These are phyloP conservation scores for Apostichopus japonicus DNA, from an alignment of 35 echinoderm and acorn worm species.

Conservation along the genomic window DNA sequence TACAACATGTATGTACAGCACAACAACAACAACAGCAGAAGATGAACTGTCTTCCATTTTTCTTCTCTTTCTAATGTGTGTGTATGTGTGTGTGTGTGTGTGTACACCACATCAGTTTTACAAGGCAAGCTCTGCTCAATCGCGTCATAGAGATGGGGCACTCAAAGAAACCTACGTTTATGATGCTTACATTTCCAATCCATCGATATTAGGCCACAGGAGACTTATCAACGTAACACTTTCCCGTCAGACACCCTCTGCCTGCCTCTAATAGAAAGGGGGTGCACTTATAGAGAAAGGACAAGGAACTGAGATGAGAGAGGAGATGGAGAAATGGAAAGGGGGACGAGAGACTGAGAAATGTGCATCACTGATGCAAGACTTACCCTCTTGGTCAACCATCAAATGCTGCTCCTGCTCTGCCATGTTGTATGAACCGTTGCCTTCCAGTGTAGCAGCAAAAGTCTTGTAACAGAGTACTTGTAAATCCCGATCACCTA, in stretches of 20 bases:
- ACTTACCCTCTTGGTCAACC: conserved; percentile 48
- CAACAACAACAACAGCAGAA: no score
- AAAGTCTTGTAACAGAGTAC: background rate
- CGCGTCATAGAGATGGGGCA: background rate
- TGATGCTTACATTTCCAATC: conserved; percentile 8
- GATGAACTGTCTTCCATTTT: background rate
- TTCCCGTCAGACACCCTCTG: conserved; percentile 11
- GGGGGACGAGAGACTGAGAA: conserved; percentile 3
- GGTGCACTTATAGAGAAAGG: background rate
- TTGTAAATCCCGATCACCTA: conserved; percentile 48
- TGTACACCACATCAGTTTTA: background rate
- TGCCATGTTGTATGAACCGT: conserved; percentile 37
- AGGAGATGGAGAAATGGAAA: background rate
- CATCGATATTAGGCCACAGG: background rate
- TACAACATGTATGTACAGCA: no score
- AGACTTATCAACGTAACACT: conserved; percentile 12
- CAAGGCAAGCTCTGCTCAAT: background rate
- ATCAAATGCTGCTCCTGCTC: conserved; percentile 17
- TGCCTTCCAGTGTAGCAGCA: conserved; percentile 25
- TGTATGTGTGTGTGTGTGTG: background rate
- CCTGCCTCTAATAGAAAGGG: conserved; percentile 13
- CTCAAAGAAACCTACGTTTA: background rate
- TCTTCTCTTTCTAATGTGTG: background rate
- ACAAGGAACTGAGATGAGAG: background rate
- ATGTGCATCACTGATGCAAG: background rate